Evolutionary conservation across 1,140 invertebrate species (phyloP).

Genomic region (Bombus ignitus): DNA sequence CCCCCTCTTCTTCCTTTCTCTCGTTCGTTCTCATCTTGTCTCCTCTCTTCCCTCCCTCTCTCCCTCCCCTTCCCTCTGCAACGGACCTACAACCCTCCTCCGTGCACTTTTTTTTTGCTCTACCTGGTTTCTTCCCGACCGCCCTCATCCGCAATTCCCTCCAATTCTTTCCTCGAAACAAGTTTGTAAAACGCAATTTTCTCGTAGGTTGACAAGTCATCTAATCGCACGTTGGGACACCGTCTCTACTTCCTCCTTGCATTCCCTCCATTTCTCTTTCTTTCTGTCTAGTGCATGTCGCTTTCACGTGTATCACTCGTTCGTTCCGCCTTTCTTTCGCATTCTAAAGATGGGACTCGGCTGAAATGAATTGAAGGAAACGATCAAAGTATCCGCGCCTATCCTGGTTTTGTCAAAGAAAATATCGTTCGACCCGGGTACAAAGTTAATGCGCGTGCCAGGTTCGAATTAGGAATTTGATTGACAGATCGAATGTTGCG

Average conservation of each 20-base stretch:
- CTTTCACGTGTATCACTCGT: conserved; percentile 15
- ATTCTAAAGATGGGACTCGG: neutral
- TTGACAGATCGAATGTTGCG: too few relatives aligned
- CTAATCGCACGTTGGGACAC: conserved; percentile 74
- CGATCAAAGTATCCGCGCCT: neutral
- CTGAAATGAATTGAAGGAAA: neutral
- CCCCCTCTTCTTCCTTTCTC: conserved; percentile 58
- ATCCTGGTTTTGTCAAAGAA: neutral
- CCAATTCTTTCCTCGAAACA: conserved; percentile 81
- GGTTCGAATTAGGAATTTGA: too few relatives aligned
- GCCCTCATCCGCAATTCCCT: conserved; percentile 74
- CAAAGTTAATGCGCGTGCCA: too few relatives aligned
- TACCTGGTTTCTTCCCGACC: conserved; percentile 48
- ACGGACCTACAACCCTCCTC: conserved; percentile 53
- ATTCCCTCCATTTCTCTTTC: conserved; percentile 25
- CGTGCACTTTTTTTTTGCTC: conserved; percentile 48
- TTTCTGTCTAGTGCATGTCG: conserved; percentile 7
- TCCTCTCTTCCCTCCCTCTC: conserved; percentile 28
- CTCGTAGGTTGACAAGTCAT: conserved; percentile 80
- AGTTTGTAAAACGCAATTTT: conserved; percentile 82
- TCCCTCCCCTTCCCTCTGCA: conserved; percentile 39
- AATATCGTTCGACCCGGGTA: too few relatives aligned
- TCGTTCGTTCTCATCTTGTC: conserved; percentile 69
- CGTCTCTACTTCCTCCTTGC: neutral
- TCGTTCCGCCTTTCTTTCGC: neutral